Percentiles rank a stretch among this genome's conserved stretches.
Evolutionary conservation across 1,140 invertebrate genomes (phyloP).

Genomic region (Bombus turneri): DNA sequence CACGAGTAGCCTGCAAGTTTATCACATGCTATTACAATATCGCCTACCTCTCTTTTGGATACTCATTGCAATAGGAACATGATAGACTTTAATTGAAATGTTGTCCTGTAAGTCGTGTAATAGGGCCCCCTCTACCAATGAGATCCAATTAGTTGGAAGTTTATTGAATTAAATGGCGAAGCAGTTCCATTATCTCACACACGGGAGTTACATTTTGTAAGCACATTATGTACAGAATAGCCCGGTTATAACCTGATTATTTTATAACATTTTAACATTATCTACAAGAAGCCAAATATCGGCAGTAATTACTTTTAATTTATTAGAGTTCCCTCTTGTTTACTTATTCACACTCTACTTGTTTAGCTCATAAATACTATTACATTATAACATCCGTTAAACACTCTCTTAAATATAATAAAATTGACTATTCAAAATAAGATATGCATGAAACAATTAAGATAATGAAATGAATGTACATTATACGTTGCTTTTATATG

Average conservation of each 20-base stretch:
- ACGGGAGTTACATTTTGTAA: conserved; percentile 12
- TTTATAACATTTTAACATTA: conserved; percentile 8
- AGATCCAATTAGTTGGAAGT: conserved; percentile 33
- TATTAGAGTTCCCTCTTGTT: neutral
- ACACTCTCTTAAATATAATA: neutral
- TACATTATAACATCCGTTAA: neutral
- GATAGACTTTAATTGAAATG: conserved; percentile 1
- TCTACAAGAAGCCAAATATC: neutral
- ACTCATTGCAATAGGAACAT: neutral
- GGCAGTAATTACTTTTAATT: neutral
- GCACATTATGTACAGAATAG: neutral
- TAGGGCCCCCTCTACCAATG: neutral
- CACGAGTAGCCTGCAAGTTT: neutral
- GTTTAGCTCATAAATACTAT: too few relatives aligned
- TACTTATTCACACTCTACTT: neutral
- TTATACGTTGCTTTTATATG: too few relatives aligned
- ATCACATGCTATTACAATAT: neutral
- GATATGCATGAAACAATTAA: neutral
- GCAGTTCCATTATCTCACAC: conserved; percentile 19
- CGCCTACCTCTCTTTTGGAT: neutral
- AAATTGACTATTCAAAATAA: neutral
- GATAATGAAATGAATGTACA: too few relatives aligned
- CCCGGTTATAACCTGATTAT: neutral
- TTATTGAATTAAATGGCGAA: conserved; percentile 30
- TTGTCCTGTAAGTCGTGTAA: neutral